Base-by-base conservation (phyloP, 2,888 invertebrate genomes). In the Habrosyne pyritoides region DNA sequence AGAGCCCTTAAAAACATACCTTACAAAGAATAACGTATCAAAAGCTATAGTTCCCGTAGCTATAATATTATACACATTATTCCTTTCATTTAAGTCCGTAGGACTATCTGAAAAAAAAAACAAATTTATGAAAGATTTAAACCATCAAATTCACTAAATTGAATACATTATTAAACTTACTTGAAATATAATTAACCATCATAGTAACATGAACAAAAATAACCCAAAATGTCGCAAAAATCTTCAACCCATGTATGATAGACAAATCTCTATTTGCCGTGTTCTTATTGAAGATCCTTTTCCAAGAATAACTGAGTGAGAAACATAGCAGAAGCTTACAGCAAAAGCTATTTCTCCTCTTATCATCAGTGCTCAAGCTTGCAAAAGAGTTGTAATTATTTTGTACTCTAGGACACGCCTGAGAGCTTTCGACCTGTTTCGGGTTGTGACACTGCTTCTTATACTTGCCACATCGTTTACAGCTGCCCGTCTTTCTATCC, bases 141-240 rank as follows among this genome's bases (percentile, higher is more conserved):
- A 33, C n/a, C 33, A 33, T 33, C 12, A 3, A 30, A 33, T 42
- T 14, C 47, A 36, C 26, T 26, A 7, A 2, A 2, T 2, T 47
- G 7, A 0, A 10, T 2, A 7, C 10, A 28, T 33, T 3, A 12
- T 47, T n/a, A 33, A n/a, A 60, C 65, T 67, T 78, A 94, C 94
- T 94, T 79, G 95, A 93, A 77, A 95, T 93, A 81, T 95, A 95
- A 75, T 94, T 94, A 21, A 94, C 93, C 14, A 95, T 89, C 30
- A 95, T 93, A 47, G 94, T 90, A 0, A 94, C 93, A 67, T 95
- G 94, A 6, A 94, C 89, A 56, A 94, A 91, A 61, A 96, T 94
- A 8, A 96, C 93, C 94, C 95, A 95, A 49, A 95, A 86, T 60
- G 96, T 94, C 48, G 95, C 94, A 3, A 94, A 72, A 14, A 95